Base-by-base conservation (phyloP, 2,888 invertebrate species). In the Belgica antarctica region DNA sequence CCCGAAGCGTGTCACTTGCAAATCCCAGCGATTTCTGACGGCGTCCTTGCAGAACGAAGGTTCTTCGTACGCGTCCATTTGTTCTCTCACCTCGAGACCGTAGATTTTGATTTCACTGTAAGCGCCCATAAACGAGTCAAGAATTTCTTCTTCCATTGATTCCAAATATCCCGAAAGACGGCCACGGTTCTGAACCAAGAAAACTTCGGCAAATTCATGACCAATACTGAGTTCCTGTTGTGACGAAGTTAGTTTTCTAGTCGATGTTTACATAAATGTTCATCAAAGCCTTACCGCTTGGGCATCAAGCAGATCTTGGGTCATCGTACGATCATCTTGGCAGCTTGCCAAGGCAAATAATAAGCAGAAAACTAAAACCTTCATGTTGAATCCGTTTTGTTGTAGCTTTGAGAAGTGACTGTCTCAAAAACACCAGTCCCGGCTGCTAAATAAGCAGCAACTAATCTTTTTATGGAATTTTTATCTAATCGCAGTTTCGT, bases 1-100 rank as follows among this genome's bases (percentile, higher is more conserved):
- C 2, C 59, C 59, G 22, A 8, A 59, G 3, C 59, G 59, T 27
- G 25, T 25, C 1, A 59, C 59, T 59, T 59, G 59, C 12, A 59
- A 27, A 5, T 59, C 59, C 25, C 25, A 59, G 10, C 59, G 24
- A 5, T 25, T 15, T 59, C 25, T 59, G 27, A 59, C 27, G 1
- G n/a, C n/a, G 10, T 25, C 25, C 15, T 22, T 25, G 25, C 59
- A 59, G 19, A 4, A 7, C 4, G 59, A 59, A 7, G 57, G 24
- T 7, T 52, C 41, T 7, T 2, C 25, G 25, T 27, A 25, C n/a
- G 8, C 59, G 2, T 22, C 25, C 59, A 59, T 59, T n/a, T 4
- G 4, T 2, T 22, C 27, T 2, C 27, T 15, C 3, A 27, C 27
- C 15, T 59, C 59, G n/a, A 25, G 24, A 2, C 3, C 59, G 7